Conservation (phyloP, 2,113 vertebrate genomes). For the Brachyhypopomus gauderio region DNA sequence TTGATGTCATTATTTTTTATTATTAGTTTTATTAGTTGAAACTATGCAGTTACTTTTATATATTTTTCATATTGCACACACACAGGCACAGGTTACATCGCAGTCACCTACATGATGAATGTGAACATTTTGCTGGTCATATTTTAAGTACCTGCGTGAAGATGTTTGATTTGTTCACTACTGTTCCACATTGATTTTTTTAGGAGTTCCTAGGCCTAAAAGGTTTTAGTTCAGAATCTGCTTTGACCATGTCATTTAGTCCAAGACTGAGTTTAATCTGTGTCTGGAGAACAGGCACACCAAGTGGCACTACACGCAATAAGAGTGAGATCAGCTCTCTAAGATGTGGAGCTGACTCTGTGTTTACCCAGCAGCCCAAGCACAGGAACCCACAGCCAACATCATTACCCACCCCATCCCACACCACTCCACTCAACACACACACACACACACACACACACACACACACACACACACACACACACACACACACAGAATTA, state of each 20-base stretch:
- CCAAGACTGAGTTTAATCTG: background rate
- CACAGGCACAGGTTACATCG: no score
- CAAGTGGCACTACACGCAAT: constrained; percentile 15
- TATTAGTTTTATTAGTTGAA: no score
- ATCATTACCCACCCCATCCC: constrained; percentile 44
- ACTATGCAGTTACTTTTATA: no score
- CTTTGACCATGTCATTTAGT: constrained; percentile 16
- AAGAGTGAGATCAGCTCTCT: constrained; percentile 34
- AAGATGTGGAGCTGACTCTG: background rate
- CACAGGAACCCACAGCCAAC: constrained; percentile 37
- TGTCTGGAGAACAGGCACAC: background rate
- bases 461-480: background rate
- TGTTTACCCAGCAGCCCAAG: constrained; percentile 44
- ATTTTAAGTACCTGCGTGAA: no score
- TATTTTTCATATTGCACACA: no score
- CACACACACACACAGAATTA: constrained; percentile 43
- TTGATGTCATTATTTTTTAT: no score
- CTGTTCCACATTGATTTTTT: background rate
- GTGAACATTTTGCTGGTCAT: no score
- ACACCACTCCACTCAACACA: background rate
- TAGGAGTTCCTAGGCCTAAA: background rate
- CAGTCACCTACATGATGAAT: background rate
- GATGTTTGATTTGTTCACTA: background rate
- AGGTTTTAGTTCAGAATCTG: background rate
- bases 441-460: no score